phyloP scores from a whole-genome alignment of 2,888 invertebrate species.

The Yponomeuta evonymella region DNA sequence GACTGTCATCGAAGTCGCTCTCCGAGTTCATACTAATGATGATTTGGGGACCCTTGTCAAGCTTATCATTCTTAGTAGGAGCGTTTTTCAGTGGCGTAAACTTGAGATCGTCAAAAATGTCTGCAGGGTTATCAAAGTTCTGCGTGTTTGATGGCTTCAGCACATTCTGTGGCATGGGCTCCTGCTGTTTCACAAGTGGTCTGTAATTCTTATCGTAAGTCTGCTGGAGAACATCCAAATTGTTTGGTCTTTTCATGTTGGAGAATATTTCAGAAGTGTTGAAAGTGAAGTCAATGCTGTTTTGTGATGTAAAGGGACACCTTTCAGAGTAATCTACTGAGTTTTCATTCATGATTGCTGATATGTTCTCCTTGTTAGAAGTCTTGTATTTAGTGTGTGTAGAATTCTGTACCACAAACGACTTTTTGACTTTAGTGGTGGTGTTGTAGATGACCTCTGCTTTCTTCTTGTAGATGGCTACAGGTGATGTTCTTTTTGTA shows the following conservation, averaged over 20 bases:
- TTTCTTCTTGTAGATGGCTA: slow-evolving; percentile 54
- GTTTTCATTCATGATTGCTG: slow-evolving; percentile 28
- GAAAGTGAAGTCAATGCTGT: slow-evolving; percentile 49
- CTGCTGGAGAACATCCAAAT: slow-evolving; percentile 38
- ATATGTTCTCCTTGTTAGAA: slow-evolving; percentile 47
- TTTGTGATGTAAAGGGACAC: slow-evolving; percentile 60
- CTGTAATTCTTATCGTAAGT: slow-evolving; percentile 53
- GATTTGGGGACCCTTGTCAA: slow-evolving; percentile 56
- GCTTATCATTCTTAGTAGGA: slow-evolving; percentile 44
- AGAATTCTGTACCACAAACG: slow-evolving; percentile 40
- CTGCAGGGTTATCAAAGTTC: slow-evolving; percentile 33
- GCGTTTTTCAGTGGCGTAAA: slow-evolving; percentile 58
- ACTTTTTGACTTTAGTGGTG: slow-evolving; percentile 44
- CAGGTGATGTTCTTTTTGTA: slow-evolving; percentile 54
- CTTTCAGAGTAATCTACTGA: slow-evolving; percentile 34
- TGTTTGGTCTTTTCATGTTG: slow-evolving; percentile 41
- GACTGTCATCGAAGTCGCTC: slow-evolving; percentile 57
- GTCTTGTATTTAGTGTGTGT: slow-evolving; percentile 35
- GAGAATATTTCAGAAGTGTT: slow-evolving; percentile 63
- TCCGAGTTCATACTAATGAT: slow-evolving; percentile 56
- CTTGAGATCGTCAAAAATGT: slow-evolving; percentile 60
- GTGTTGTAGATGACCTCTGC: slow-evolving; percentile 47
- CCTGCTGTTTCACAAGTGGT: slow-evolving; percentile 16
- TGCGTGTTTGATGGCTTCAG: slow-evolving; percentile 54
- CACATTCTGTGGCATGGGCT: slow-evolving; percentile 36